Evolutionary conservation across 2,113 vertebrate genomes (phyloP).

Genomic region (Indicator indicator): DNA sequence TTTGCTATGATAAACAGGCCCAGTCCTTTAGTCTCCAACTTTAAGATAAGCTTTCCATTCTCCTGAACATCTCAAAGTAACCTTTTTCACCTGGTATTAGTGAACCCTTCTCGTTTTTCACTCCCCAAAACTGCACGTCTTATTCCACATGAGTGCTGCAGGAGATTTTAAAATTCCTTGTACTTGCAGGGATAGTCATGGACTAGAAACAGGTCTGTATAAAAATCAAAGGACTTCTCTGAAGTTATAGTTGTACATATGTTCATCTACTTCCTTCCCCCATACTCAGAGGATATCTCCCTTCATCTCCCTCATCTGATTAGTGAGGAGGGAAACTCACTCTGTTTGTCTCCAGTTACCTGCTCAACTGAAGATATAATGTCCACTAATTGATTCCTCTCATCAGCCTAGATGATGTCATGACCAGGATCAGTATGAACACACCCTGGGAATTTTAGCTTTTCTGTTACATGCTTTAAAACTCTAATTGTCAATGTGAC

Average conservation of each 20-base stretch:
- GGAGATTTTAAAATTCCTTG: not conserved
- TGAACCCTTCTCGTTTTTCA: not conserved
- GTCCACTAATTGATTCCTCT: not conserved
- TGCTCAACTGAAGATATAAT: not conserved
- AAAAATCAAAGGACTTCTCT: not conserved
- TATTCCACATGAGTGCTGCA: not conserved
- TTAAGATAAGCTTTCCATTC: conserved; percentile 21
- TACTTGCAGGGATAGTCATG: not conserved
- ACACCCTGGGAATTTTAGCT: not conserved
- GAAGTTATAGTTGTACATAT: not conserved
- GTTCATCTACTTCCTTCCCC: not conserved
- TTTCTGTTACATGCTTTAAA: not conserved
- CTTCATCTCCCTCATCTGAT: not conserved
- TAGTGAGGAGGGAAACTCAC: fast-evolving
- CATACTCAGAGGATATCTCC: not conserved
- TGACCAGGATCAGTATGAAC: not conserved
- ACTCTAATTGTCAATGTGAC: not conserved
- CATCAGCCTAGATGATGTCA: not conserved
- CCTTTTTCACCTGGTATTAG: not conserved
- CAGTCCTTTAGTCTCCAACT: conserved; percentile 4
- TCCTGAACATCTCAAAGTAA: not conserved
- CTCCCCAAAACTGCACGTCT: not conserved
- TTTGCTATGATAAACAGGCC: conserved; percentile 30
- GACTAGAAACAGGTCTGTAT: not conserved
- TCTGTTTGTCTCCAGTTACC: not conserved